Base-by-base conservation (phyloP, 2,888 invertebrate genomes). In the Lingula anatina region DNA sequence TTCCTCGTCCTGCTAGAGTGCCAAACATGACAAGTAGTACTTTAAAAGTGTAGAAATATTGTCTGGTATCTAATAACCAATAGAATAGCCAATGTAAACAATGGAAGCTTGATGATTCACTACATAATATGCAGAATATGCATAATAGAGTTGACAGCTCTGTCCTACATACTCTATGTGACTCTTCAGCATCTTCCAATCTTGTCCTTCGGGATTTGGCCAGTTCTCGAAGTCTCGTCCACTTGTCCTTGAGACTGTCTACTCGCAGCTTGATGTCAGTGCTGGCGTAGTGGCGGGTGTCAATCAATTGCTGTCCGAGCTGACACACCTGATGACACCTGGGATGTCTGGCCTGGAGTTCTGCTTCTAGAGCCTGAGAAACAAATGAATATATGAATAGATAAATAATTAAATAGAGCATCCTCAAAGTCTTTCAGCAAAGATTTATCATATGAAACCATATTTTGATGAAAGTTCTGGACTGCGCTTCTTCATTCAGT, bases 181-280 rank as follows among this genome's bases (percentile, higher is more conserved):
- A 93, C 70, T 95, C 94, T 3, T 86, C 86, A 0, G 90, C 90
- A 72, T 92, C 91, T 65, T 88, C 87, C 23, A 93, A 77, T 66
- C 89, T 88, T 1, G 65, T 68, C 35, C 67, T 62, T 42, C 73
- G 54, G 28, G 56, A 48, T 0, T 85, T 87, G 0, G 89, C 88
- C 20, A 94, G 79, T 54, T 90, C 87, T 27, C 89, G 84, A n/a
- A 97, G 80, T n/a, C 86, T 83, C 54, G 86, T 86, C 95, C 95
- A 96, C 70, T 91, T 89, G 56, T 87, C 85, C 71, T 86, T 84
- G 44, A 93, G 80, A 7, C 86, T 86, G 21, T 86, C 86, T 52
- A 97, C 85, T 48, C 95, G 84, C 27, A 86, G 84, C 65, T 88
- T 85, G 41, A 95, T 89, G 76, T 93, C 92, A 0, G 82, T 77